A percentile compares a stretch with the other conserved stretches of the same genome.
phyloP scores from a whole-genome alignment of 2,113 vertebrate species.

The Sterrhoptilus dennistouni region DNA sequence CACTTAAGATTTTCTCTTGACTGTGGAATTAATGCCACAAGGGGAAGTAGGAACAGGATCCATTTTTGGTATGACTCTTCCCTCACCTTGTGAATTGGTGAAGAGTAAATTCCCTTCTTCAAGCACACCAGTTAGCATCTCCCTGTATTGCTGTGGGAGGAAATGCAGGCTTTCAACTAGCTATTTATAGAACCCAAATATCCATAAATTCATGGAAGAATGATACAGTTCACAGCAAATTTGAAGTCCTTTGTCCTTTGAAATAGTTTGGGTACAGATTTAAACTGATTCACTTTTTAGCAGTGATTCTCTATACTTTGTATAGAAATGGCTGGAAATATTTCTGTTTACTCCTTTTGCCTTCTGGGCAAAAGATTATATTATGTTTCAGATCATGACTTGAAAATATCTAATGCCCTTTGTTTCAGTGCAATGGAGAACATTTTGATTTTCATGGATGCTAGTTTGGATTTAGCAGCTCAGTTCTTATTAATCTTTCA shows the following conservation, averaged over 20 bases:
- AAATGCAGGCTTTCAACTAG: neutral
- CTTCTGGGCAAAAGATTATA: neutral
- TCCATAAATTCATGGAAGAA: neutral
- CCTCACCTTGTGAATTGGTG: neutral
- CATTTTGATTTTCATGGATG: neutral
- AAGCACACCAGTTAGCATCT: neutral
- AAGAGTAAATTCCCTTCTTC: neutral
- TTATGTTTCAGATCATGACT: neutral
- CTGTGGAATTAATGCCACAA: neutral
- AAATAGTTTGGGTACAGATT: neutral
- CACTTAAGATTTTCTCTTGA: neutral
- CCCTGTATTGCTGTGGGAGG: neutral
- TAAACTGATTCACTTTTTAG: neutral
- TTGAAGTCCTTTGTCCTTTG: neutral
- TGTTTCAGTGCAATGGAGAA: neutral
- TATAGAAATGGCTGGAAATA: neutral
- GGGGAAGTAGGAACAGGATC: neutral
- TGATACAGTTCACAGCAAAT: neutral
- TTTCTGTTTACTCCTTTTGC: neutral
- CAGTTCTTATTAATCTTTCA: slow-evolving; percentile 7
- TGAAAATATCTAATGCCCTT: neutral
- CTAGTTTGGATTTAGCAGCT: neutral
- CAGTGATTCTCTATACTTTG: neutral
- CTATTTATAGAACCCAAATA: neutral
- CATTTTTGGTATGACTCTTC: neutral